phyloP scores from a whole-genome alignment of 2,888 invertebrate species.

The Isoperla grammatica region DNA sequence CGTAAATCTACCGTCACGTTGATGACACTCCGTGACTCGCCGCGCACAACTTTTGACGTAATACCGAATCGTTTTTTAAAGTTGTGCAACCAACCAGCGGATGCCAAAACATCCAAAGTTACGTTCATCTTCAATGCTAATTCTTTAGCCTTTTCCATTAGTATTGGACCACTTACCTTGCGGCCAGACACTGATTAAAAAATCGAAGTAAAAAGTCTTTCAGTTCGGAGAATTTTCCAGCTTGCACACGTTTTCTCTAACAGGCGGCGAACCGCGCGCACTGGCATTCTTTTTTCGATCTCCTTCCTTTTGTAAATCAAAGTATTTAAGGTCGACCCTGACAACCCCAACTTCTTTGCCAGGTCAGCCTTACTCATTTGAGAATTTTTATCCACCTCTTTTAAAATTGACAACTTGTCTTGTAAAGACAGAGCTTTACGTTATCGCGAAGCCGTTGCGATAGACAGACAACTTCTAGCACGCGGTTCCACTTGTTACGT shows the following conservation, averaged over 20 bases:
- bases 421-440: too few species aligned
- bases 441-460: too few species aligned
- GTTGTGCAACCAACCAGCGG: conserved; percentile 29
- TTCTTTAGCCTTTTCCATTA: conserved; percentile 27
- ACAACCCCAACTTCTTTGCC: background rate
- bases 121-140: conserved; percentile 24
- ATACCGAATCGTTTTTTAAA: conserved; percentile 31
- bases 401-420: too few species aligned
- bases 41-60: conserved; percentile 24
- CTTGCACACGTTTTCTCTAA: background rate
- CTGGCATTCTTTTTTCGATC: conserved; percentile 20
- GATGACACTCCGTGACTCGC: conserved; percentile 15
- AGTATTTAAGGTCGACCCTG: background rate
- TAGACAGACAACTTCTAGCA: too few species aligned
- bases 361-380: background rate
- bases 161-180: conserved; percentile 27
- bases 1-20: conserved; percentile 21
- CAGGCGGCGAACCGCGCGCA: background rate
- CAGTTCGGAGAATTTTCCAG: background rate
- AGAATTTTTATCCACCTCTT: background rate
- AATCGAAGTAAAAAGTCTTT: background rate
- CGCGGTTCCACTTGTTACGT: too few species aligned
- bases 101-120: conserved; percentile 24
- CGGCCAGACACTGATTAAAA: background rate
- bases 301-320: conserved; percentile 16